These are phyloP conservation scores for Temnothorax nylanderi DNA, from an alignment of 1,140 invertebrate species.

Conservation along the genomic window DNA sequence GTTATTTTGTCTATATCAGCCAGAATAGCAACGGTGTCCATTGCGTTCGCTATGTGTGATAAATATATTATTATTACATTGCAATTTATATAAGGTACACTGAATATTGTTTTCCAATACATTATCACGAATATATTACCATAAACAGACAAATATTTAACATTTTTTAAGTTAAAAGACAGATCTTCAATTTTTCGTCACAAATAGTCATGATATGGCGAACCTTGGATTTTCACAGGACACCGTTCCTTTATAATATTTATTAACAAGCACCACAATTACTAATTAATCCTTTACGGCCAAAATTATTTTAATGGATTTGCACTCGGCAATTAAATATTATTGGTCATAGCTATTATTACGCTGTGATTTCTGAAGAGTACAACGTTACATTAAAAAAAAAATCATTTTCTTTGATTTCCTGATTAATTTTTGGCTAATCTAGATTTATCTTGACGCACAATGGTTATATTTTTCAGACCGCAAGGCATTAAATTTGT, in stretches of 20 bases:
- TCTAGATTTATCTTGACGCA: not conserved
- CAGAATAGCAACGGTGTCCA: not conserved
- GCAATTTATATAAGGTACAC: not conserved
- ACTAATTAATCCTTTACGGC: conserved; percentile 31
- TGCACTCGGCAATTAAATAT: not conserved
- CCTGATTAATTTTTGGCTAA: not conserved
- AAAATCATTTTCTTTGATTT: not conserved
- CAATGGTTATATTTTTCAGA: not conserved
- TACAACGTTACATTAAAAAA: not conserved
- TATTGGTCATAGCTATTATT: conserved; percentile 1
- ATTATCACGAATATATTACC: not conserved
- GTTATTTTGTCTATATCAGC: not conserved
- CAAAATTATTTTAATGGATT: conserved; percentile 7
- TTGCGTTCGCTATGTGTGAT: not conserved
- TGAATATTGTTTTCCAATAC: not conserved
- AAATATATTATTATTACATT: not conserved
- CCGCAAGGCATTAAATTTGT: conserved; percentile 39
- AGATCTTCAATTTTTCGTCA: not conserved
- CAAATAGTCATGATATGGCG: not conserved
- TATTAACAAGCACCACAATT: conserved; percentile 28
- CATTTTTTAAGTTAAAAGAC: not conserved
- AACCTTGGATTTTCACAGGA: not conserved
- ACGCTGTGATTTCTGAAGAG: not conserved
- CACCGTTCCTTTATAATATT: conserved; percentile 34
- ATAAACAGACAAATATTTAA: not conserved